Base-by-base conservation (phyloP, 2,113 vertebrate genomes). In the Sylvietta virens region DNA sequence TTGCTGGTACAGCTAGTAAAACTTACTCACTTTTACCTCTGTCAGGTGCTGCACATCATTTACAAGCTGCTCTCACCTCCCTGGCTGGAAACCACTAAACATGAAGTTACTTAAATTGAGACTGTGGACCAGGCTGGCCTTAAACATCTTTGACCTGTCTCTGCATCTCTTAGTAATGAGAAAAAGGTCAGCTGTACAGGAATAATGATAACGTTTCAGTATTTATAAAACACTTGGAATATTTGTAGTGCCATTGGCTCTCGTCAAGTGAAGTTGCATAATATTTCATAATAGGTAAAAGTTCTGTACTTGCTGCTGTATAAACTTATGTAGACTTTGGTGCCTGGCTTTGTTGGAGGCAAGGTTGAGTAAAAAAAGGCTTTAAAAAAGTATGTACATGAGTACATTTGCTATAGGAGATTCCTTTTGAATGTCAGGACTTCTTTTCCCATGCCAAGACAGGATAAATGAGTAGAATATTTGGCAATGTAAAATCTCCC, bases 361-460 rank as follows among this genome's bases (percentile, higher is more conserved):
- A 3, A 77, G 13, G 9, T 18, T 90, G 27, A 39, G 22, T 88
- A 20, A 81, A 86, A 82, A 30, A 86, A 51, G 8, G 6, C 39
- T 57, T 84, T 16, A 3, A 26, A 79, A 78, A 81, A n/a, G 12
- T 56, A 4, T 65, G 11, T 74, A 54, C 35, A 40, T 27, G 19
- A 78, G 39, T 74, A 81, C 31, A 10, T 83, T 88, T 92, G 51
- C 64, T 92, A 20, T 62, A 70, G 50, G 78, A 93, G 51, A 81
- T 92, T 83, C 21, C 56, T 81, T 97, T 73, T 80, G 58, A 93
- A 94, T 91, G 76, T 93, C 77, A 95, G 76, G 71, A 64, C 40
- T 79, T 81, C 78, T 95, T 95, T 92, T 88, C 66, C 65, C 9
- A 35, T 94, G 92, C 94, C 90, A 91, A 92, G 78, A 23, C 71